Percentiles rank a stretch among this genome's conserved stretches.
These are phyloP conservation scores for Tapera naevia DNA, from an alignment of 2,797 vertebrate genomes.

Conservation along the genomic window DNA sequence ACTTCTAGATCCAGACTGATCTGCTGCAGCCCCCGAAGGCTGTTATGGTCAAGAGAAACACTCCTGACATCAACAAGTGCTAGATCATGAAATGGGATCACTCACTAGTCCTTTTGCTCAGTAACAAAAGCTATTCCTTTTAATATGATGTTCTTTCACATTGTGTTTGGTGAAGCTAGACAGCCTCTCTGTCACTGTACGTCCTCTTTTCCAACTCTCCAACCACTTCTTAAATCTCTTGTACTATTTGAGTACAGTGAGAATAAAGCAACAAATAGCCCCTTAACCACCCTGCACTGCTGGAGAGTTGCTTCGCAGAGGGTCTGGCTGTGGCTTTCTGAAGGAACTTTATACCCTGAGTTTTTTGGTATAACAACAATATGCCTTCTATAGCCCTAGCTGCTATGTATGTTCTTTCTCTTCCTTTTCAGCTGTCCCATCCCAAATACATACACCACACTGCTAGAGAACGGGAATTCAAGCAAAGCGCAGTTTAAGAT, in stretches of 20 bases:
- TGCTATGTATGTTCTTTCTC: not conserved
- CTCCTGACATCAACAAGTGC: too few species aligned
- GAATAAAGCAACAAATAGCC: not conserved
- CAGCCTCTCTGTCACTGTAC: not conserved
- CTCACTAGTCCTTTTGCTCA: not conserved
- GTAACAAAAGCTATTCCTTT: not conserved
- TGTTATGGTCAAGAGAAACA: too few species aligned
- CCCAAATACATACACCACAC: slow-evolving; percentile 71
- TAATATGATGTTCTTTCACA: not conserved
- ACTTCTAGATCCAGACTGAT: too few species aligned
- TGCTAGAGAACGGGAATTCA: slow-evolving; percentile 86
- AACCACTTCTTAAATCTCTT: not conserved
- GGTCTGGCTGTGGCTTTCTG: not conserved
- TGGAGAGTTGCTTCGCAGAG: not conserved
- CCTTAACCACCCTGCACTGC: not conserved
- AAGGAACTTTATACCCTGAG: not conserved
- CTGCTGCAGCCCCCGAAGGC: too few species aligned
- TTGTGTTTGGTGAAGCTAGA: not conserved
- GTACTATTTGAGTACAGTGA: not conserved
- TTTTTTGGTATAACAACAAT: not conserved
- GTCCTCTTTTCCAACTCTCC: not conserved
- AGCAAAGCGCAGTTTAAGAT: slow-evolving; percentile 84
- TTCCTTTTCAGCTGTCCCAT: slow-evolving; percentile 82
- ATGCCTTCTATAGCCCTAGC: not conserved
- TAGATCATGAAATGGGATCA: too few species aligned